Evolutionary conservation across 1,140 invertebrate species (phyloP).

Genomic region (Drosophila nebulosa): DNA sequence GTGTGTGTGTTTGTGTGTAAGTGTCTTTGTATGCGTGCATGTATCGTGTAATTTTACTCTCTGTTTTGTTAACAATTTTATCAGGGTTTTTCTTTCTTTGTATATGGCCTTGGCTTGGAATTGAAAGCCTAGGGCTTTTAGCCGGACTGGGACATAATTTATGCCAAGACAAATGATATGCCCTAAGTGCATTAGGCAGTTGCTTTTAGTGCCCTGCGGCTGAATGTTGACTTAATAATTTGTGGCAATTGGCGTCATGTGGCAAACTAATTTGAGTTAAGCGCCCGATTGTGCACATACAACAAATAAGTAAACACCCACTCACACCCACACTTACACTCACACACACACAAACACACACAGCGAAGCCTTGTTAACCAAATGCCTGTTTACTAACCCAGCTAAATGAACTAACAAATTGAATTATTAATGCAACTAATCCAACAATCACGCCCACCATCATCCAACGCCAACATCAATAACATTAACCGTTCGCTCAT

Average conservation of each 20-base stretch:
- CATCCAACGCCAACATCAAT: conserved; percentile 71
- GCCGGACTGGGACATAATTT: conserved; percentile 52
- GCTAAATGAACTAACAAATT: conserved; percentile 30
- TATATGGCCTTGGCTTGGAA: conserved; percentile 15
- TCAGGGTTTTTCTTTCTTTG: conserved; percentile 33
- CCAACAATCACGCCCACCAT: conserved; percentile 26
- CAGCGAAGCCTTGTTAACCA: background rate
- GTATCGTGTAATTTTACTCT: conserved; percentile 64
- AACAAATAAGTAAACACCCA: conserved; percentile 9
- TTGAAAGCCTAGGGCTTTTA: background rate
- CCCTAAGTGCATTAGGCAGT: conserved; percentile 65
- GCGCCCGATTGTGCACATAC: conserved; percentile 44
- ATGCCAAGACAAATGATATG: conserved; percentile 56
- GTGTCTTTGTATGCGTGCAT: background rate
- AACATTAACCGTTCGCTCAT: conserved; percentile 57
- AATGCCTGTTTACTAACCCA: conserved; percentile 17
- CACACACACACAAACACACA: conserved; percentile 14
- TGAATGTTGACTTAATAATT: conserved; percentile 61
- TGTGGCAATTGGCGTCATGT: conserved; percentile 66
- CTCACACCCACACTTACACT: conserved; percentile 6
- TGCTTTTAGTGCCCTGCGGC: conserved; percentile 54
- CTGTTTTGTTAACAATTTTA: conserved; percentile 73
- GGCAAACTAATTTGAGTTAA: conserved; percentile 72
- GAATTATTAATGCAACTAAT: conserved; percentile 31
- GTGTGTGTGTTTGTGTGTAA: background rate